phyloP scores from a whole-genome alignment of 1,140 invertebrate genomes.

The Drosophila suzukii region DNA sequence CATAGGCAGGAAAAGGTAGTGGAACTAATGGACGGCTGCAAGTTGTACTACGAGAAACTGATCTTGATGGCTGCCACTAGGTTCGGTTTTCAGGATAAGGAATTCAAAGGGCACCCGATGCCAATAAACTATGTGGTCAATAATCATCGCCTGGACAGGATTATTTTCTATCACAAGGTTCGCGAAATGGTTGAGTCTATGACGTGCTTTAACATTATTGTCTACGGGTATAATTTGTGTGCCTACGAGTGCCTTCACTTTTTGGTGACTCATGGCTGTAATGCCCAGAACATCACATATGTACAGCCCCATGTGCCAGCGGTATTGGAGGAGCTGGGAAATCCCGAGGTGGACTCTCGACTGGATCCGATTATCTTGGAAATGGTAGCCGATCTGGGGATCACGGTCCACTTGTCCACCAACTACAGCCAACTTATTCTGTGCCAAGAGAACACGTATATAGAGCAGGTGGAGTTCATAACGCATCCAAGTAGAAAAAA shows the following conservation, averaged over 20 bases:
- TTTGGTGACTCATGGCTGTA: slow-evolving; percentile 41
- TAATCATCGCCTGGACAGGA: slow-evolving; percentile 57
- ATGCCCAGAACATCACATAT: slow-evolving; percentile 14
- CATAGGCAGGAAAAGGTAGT: neutral
- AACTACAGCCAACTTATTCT: slow-evolving; percentile 9
- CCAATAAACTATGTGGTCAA: slow-evolving; percentile 48
- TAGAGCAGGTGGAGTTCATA: slow-evolving; percentile 34
- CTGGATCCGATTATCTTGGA: slow-evolving; percentile 42
- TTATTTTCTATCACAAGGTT: slow-evolving; percentile 64
- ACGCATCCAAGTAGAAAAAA: neutral
- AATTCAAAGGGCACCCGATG: neutral
- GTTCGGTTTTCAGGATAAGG: slow-evolving; percentile 19
- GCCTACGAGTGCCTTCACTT: slow-evolving; percentile 63
- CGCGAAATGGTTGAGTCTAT: slow-evolving; percentile 6
- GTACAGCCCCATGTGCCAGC: slow-evolving; percentile 35
- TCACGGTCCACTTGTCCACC: slow-evolving; percentile 14
- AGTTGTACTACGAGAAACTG: slow-evolving; percentile 54
- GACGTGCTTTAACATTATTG: slow-evolving; percentile 1
- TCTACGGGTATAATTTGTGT: slow-evolving; percentile 46
- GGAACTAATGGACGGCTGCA: slow-evolving; percentile 35
- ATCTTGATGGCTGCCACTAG: slow-evolving; percentile 37
- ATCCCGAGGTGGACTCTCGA: slow-evolving; percentile 29
- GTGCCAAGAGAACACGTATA: neutral
- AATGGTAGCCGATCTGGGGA: slow-evolving; percentile 53
- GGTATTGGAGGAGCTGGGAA: slow-evolving; percentile 9